Percentiles rank a stretch among this genome's conserved stretches.
phyloP scores from a whole-genome alignment of 2,113 vertebrate genomes.

The Saimiri boliviensis region DNA sequence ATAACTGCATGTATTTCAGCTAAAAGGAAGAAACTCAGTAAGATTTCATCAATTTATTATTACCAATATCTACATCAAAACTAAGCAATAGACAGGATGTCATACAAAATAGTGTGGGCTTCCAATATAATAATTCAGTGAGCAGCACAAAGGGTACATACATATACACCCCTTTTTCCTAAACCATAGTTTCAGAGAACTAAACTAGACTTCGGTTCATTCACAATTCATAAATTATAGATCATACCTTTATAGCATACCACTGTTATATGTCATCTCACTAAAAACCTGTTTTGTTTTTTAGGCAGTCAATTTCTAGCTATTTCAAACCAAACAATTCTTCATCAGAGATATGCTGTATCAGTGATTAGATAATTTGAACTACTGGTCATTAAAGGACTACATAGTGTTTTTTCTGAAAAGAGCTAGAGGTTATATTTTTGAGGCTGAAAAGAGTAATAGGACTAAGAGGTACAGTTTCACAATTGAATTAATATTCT shows the following conservation, averaged over 20 bases:
- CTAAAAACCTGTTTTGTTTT: neutral
- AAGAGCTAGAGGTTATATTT: neutral
- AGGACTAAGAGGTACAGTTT: neutral
- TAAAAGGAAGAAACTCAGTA: neutral
- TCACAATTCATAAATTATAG: neutral
- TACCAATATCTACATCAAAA: neutral
- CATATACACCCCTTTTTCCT: neutral
- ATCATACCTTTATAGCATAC: neutral
- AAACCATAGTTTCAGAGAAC: neutral
- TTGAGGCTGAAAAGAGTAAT: neutral
- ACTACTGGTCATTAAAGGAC: neutral
- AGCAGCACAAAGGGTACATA: neutral
- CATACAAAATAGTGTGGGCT: neutral
- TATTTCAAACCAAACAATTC: neutral
- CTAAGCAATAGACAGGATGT: neutral
- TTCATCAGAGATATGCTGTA: neutral
- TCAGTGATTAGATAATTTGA: slow-evolving; percentile 4
- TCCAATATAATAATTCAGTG: neutral
- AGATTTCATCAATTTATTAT: neutral
- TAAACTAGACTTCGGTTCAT: neutral
- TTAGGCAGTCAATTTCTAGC: neutral
- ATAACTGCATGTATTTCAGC: neutral
- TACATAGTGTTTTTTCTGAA: neutral
- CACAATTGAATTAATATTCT: neutral
- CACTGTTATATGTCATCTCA: neutral